Conservation (phyloP, 2,888 invertebrate genomes). For the Tetragnatha montana region DNA sequence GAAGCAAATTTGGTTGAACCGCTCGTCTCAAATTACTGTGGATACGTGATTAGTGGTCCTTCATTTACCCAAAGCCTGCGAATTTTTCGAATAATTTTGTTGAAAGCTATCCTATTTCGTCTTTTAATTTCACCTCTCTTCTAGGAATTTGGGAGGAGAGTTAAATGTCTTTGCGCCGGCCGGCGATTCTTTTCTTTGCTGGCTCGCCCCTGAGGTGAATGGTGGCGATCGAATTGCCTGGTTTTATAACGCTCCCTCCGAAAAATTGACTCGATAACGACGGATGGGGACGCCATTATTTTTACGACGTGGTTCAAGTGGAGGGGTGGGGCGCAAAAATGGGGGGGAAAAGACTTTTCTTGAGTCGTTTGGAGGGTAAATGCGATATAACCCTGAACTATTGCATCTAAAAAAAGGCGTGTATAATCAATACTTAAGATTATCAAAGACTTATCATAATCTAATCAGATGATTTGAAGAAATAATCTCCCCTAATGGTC, state of each 20-base stretch:
- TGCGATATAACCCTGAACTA: too few species aligned
- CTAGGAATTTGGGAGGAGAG: not conserved
- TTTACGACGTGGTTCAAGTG: too few species aligned
- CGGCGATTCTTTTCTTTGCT: not conserved
- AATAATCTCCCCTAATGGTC: too few species aligned
- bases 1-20: not conserved
- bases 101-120: not conserved
- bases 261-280: not conserved
- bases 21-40: not conserved
- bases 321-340: too few species aligned
- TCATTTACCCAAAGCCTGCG: not conserved
- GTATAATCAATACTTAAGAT: too few species aligned
- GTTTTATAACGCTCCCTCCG: not conserved
- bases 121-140: not conserved
- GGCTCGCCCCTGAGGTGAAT: not conserved
- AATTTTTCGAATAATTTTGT: conserved; percentile 1
- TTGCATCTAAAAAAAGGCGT: too few species aligned
- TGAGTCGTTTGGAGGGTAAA: too few species aligned
- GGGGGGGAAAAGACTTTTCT: too few species aligned
- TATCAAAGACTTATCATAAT: too few species aligned
- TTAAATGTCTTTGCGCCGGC: not conserved
- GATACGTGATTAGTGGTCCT: not conserved
- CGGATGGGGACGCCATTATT: too few species aligned
- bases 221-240: not conserved
- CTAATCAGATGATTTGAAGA: too few species aligned